A percentile compares a stretch with the other conserved stretches of the same genome.
phyloP scores from a whole-genome alignment of 2,113 vertebrate genomes.

The Poeciliopsis occidentalis region DNA sequence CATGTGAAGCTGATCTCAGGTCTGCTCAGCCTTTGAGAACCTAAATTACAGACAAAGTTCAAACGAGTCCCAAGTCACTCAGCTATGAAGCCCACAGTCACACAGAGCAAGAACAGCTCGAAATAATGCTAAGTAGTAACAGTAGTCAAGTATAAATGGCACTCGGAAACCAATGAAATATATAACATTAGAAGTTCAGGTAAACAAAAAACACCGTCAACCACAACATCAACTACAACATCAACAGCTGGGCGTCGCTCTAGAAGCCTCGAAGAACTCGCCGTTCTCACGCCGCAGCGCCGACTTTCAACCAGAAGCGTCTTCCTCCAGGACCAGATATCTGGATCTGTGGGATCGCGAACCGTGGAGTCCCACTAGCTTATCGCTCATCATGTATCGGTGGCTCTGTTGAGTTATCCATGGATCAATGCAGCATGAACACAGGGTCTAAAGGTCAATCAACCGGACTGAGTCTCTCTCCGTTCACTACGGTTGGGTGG shows the following conservation, averaged over 20 bases:
- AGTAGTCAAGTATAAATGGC: slow-evolving; percentile 74
- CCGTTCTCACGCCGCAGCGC: background rate
- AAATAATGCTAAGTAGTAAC: slow-evolving; percentile 70
- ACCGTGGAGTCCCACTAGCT: slow-evolving; percentile 14
- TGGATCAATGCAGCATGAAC: slow-evolving; percentile 61
- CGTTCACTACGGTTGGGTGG: slow-evolving; percentile 7
- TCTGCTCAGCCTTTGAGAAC: slow-evolving; percentile 23
- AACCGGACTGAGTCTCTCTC: slow-evolving; percentile 18
- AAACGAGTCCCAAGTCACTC: slow-evolving; percentile 40
- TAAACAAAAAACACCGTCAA: slow-evolving; percentile 70
- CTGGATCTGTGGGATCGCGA: background rate
- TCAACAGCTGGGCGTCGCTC: slow-evolving; percentile 49
- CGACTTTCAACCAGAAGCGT: background rate
- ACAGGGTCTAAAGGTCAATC: slow-evolving; percentile 44
- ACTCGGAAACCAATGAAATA: slow-evolving; percentile 71
- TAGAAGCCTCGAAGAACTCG: slow-evolving; percentile 6
- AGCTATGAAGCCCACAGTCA: slow-evolving; percentile 37
- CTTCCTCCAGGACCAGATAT: slow-evolving; percentile 4
- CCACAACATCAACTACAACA: slow-evolving; percentile 67
- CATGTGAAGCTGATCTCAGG: slow-evolving; percentile 18
- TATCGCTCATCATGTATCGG: background rate
- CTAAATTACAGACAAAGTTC: slow-evolving; percentile 18
- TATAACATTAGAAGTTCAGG: slow-evolving; percentile 65
- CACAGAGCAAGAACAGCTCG: slow-evolving; percentile 57
- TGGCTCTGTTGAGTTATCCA: background rate